Evolutionary conservation across 2,888 invertebrate species (phyloP).

Genomic region (Drosophila falleni): DNA sequence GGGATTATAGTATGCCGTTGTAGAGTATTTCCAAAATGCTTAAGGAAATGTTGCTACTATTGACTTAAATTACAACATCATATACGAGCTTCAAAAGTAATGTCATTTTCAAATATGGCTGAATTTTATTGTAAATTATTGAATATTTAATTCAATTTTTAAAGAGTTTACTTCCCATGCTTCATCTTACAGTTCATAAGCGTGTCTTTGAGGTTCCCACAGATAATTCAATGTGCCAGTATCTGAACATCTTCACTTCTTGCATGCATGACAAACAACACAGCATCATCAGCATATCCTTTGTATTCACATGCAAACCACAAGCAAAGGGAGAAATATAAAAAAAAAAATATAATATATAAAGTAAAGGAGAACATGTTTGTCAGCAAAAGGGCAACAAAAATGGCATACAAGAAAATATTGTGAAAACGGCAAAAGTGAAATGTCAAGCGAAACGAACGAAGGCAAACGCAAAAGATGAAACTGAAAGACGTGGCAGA

Average conservation of each 20-base stretch:
- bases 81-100: background rate
- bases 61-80: too few relatives aligned
- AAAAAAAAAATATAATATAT: background rate
- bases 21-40: too few relatives aligned
- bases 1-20: too few relatives aligned
- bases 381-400: slow-evolving; percentile 62
- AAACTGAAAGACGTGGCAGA: slow-evolving; percentile 42
- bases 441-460: slow-evolving; percentile 74
- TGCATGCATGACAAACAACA: slow-evolving; percentile 55
- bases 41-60: too few relatives aligned
- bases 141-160: background rate
- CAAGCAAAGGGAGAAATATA: slow-evolving; percentile 9
- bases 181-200: background rate
- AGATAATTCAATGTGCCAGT: slow-evolving; percentile 47
- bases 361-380: slow-evolving; percentile 52
- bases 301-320: slow-evolving; percentile 44
- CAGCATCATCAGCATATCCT: slow-evolving; percentile 39
- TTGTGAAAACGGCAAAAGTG: slow-evolving; percentile 65
- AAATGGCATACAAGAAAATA: slow-evolving; percentile 47
- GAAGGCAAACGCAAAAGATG: slow-evolving; percentile 48
- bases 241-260: slow-evolving; percentile 28
- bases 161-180: background rate
- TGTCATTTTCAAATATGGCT: background rate
- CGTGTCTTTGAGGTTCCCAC: slow-evolving; percentile 5
- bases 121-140: background rate